phyloP scores from a whole-genome alignment of 53 echinoderm and acorn worm genomes.

The Echinometra lucunter region DNA sequence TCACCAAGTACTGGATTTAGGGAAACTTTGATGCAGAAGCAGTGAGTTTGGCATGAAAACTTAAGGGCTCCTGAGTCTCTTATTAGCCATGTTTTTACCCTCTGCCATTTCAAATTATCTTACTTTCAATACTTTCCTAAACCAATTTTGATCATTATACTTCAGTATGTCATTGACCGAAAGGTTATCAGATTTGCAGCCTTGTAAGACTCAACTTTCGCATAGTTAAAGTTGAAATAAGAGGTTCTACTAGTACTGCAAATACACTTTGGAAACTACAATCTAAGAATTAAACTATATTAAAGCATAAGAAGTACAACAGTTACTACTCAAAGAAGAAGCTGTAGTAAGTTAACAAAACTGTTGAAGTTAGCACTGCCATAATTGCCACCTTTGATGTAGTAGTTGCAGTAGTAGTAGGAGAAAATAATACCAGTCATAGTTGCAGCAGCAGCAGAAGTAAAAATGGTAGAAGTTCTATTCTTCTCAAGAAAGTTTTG shows the following conservation, averaged over 20 bases:
- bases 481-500: neutral
- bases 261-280: neutral
- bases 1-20: neutral
- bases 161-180: neutral
- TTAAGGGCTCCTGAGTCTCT: slow-evolving; percentile 13
- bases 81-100: neutral
- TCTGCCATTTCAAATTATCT: slow-evolving; percentile 9
- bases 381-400: too few species aligned
- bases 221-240: neutral
- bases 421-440: neutral
- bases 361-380: too few species aligned
- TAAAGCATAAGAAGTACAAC: neutral
- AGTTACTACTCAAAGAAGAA: neutral
- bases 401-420: neutral
- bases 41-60: neutral
- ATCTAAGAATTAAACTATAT: neutral
- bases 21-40: neutral
- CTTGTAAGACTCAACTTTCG: neutral
- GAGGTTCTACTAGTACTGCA: neutral
- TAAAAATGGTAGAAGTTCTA: neutral
- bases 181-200: neutral
- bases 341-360: too few species aligned
- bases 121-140: neutral
- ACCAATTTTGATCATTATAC: neutral
- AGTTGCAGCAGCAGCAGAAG: neutral